phyloP scores from a whole-genome alignment of 2,888 invertebrate species.

The Pycnomerus fuliginosus region DNA sequence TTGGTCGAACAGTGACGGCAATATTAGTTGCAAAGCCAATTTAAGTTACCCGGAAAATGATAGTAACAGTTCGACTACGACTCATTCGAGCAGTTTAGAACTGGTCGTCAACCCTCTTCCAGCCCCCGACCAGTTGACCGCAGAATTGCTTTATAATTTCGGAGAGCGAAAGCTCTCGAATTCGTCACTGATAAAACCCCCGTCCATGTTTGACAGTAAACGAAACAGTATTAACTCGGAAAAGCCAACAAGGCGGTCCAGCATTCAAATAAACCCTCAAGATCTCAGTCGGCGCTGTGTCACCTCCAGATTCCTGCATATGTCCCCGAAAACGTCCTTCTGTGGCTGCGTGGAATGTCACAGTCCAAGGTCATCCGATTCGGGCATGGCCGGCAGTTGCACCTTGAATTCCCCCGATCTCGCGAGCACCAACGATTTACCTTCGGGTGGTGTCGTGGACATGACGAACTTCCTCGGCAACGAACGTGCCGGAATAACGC shows the following conservation, averaged over 20 bases:
- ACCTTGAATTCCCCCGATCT: conserved; percentile 72
- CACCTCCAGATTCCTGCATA: conserved; percentile 54
- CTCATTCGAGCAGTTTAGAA: conserved; percentile 61
- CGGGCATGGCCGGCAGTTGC: conserved; percentile 83
- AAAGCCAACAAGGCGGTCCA: conserved; percentile 53
- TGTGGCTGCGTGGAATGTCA: conserved; percentile 53
- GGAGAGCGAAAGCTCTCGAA: too few species aligned
- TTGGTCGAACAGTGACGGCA: conserved; percentile 53
- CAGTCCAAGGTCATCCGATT: conserved; percentile 77
- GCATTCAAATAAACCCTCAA: conserved; percentile 43
- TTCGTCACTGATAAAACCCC: conserved; percentile 58
- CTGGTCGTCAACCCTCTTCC: conserved; percentile 54
- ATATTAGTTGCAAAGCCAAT: conserved; percentile 43
- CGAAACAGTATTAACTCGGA: conserved; percentile 63
- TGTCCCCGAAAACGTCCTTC: conserved; percentile 31
- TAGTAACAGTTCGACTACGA: conserved; percentile 44
- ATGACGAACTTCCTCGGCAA: conserved; percentile 31
- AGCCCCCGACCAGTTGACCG: conserved; percentile 57
- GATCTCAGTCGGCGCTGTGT: conserved; percentile 51
- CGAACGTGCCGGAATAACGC: conserved; percentile 42
- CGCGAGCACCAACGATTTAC: conserved; percentile 36
- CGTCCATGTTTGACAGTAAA: conserved; percentile 58
- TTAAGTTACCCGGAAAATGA: conserved; percentile 35
- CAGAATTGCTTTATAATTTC: conserved; percentile 58
- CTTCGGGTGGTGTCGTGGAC: conserved; percentile 36